A percentile compares a stretch with the other conserved stretches of the same genome.
phyloP scores from a whole-genome alignment of 2,888 invertebrate genomes.

The Orchestes rusci region DNA sequence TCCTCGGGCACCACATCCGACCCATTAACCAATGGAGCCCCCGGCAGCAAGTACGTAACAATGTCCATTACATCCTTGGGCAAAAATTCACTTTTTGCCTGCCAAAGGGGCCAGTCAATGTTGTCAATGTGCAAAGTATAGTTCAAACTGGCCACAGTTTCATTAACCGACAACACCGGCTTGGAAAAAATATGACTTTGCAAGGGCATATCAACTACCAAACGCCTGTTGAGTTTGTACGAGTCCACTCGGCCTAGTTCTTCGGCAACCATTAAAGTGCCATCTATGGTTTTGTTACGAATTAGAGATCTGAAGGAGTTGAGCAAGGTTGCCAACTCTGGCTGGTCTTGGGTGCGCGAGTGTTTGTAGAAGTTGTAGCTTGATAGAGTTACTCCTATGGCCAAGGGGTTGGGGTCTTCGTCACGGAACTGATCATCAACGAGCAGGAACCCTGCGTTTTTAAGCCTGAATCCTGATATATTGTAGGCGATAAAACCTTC shows the following conservation, averaged over 20 bases:
- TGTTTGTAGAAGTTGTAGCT: slow-evolving; percentile 62
- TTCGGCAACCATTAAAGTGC: slow-evolving; percentile 39
- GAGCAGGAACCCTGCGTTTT: slow-evolving; percentile 58
- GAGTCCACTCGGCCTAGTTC: slow-evolving; percentile 37
- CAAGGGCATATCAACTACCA: slow-evolving; percentile 42
- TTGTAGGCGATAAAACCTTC: slow-evolving; percentile 67
- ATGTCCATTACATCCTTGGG: slow-evolving; percentile 50
- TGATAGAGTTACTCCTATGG: slow-evolving; percentile 36
- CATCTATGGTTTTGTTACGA: slow-evolving; percentile 46
- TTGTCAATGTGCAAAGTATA: slow-evolving; percentile 35
- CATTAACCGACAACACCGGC: slow-evolving; percentile 28
- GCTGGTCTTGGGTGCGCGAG: slow-evolving; percentile 56
- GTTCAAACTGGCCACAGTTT: slow-evolving; percentile 33
- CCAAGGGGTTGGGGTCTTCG: slow-evolving; percentile 40
- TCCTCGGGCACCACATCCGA: slow-evolving; percentile 36
- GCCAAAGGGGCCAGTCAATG: slow-evolving; percentile 48
- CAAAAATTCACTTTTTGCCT: slow-evolving; percentile 34
- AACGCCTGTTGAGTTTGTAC: slow-evolving; percentile 35
- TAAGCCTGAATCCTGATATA: slow-evolving; percentile 73
- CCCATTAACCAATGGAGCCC: slow-evolving; percentile 51
- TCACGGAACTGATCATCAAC: slow-evolving; percentile 51
- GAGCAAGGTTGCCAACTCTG: slow-evolving; percentile 52
- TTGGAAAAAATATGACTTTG: slow-evolving; percentile 36
- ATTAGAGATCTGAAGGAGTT: slow-evolving; percentile 54
- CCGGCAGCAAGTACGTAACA: slow-evolving; percentile 71